These are phyloP conservation scores for Hirudinaria manillensis DNA, from an alignment of 2,888 invertebrate genomes.

Conservation along the genomic window DNA sequence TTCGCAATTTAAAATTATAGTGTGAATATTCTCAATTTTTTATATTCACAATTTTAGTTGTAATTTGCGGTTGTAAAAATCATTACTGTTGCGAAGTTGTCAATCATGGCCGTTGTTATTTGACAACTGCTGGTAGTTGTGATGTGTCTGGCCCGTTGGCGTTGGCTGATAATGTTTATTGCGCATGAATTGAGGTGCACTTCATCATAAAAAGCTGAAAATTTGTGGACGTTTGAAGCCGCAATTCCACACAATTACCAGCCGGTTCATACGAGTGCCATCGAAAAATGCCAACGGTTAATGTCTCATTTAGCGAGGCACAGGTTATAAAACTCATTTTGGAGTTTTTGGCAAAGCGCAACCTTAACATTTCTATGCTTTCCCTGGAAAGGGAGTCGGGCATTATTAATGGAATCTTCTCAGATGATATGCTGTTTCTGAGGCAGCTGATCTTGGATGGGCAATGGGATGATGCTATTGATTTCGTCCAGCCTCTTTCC, in stretches of 20 bases:
- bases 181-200: no score
- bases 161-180: no score
- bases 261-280: no score
- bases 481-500: constrained; percentile 88
- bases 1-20: no score
- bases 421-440: constrained; percentile 86
- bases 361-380: constrained; percentile 79
- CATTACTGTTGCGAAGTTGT: no score
- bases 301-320: constrained; percentile 49
- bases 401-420: constrained; percentile 64
- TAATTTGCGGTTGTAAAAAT: no score
- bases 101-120: no score
- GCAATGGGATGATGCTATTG: constrained; percentile 93
- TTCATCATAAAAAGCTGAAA: no score
- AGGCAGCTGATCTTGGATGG: constrained; percentile 91
- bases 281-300: constrained; percentile 45
- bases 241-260: no score
- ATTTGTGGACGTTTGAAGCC: no score
- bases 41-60: constrained; percentile 44
- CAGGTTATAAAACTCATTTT: constrained; percentile 60
- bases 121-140: no score
- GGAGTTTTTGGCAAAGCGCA: constrained; percentile 65
- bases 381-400: constrained; percentile 89
- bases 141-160: no score
- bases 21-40: not conserved